A percentile compares a stretch with the other conserved stretches of the same genome.
These are phyloP conservation scores for Isaurus tuberculatus DNA, from an alignment of 92 coral and sea anemone genomes.

Conservation along the genomic window DNA sequence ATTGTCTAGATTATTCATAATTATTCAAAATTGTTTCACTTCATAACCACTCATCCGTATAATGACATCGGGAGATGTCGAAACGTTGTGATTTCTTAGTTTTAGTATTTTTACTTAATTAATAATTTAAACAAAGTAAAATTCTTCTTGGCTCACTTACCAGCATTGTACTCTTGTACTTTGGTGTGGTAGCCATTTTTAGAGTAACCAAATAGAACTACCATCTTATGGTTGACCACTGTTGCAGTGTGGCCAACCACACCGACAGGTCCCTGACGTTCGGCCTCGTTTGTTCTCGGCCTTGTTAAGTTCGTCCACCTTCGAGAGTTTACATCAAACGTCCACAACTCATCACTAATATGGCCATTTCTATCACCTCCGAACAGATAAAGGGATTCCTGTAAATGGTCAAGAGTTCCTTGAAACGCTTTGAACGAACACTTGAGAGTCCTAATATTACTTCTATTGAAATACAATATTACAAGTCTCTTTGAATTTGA, in stretches of 20 bases:
- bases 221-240: constrained; percentile 72
- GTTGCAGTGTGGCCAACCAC: constrained; percentile 91
- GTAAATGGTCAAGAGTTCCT: neutral
- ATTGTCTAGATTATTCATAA: too few relatives aligned
- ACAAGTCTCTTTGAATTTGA: too few relatives aligned
- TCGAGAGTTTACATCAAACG: constrained; percentile 55
- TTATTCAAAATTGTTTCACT: too few relatives aligned
- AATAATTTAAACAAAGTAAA: too few relatives aligned
- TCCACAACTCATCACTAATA: constrained; percentile 48
- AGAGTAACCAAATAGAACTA: constrained; percentile 85
- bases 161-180: constrained; percentile 73
- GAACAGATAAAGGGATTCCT: constrained; percentile 75
- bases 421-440: too few relatives aligned
- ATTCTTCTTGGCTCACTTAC: constrained; percentile 56
- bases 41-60: too few relatives aligned
- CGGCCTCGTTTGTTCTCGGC: neutral
- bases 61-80: too few relatives aligned
- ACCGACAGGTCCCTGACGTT: constrained; percentile 44
- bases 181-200: constrained; percentile 60
- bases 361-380: constrained; percentile 68
- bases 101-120: too few relatives aligned
- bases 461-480: too few relatives aligned
- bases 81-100: too few relatives aligned
- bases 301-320: constrained; percentile 53
- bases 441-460: too few relatives aligned